phyloP scores from a whole-genome alignment of 2,113 vertebrate genomes.

The Kryptolebias marmoratus region DNA sequence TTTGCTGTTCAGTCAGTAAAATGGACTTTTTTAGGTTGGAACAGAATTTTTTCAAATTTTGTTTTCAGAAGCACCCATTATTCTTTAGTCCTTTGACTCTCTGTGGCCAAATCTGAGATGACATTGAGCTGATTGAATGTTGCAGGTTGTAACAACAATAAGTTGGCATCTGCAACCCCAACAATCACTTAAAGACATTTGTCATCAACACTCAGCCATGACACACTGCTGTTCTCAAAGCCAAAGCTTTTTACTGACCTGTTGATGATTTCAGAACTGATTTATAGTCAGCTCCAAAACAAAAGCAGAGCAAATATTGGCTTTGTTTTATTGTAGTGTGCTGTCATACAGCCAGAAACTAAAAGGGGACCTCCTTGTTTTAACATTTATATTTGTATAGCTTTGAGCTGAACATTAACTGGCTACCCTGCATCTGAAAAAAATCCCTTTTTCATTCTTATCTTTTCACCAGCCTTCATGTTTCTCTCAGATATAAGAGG shows the following conservation, averaged over 20 bases:
- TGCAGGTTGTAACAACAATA: background rate
- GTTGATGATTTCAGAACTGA: too few species aligned
- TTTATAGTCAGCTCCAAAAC: conserved; percentile 17
- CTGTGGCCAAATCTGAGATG: background rate
- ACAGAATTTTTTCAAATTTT: background rate
- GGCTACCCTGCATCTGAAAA: background rate
- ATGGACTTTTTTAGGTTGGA: too few species aligned
- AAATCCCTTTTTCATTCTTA: background rate
- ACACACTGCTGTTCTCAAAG: conserved; percentile 12
- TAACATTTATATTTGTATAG: background rate
- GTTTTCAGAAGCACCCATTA: background rate
- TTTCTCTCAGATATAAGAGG: background rate
- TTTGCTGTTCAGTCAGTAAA: too few species aligned
- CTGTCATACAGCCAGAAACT: too few species aligned
- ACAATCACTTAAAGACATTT: conserved; percentile 5
- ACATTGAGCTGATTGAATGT: background rate
- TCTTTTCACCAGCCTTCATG: background rate
- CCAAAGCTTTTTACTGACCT: background rate
- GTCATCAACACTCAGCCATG: conserved; percentile 24
- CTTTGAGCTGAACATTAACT: background rate
- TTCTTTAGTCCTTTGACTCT: background rate
- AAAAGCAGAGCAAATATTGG: conserved; percentile 12
- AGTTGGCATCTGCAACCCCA: too few species aligned
- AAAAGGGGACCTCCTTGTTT: background rate
- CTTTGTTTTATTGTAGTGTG: conserved; percentile 31